Evolutionary conservation across 2,113 vertebrate genomes (phyloP), one percentile per base, ranked within the genome.

Genomic region (Neodontobutis hainanensis): DNA sequence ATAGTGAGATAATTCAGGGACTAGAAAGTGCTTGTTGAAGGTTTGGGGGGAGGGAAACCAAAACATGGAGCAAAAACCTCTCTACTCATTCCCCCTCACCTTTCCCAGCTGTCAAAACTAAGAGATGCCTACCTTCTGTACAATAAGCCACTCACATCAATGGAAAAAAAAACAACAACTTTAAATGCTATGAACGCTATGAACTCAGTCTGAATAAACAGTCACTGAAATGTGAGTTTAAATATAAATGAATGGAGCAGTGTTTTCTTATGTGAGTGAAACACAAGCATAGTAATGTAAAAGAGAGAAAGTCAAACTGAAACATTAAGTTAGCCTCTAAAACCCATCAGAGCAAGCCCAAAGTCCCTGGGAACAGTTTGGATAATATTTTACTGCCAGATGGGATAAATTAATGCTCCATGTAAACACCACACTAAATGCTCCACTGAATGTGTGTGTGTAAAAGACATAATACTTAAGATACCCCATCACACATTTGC

Each of bases 401-500:
- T 90, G 86, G 80, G 68, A 85, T 82, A 81, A 89, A 89, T 85
- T 78, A 86, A 90, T 88, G 78, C 74, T 76, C 79, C 68, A 86
- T 87, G 61, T 82, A 70, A 86, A 73, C 70, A 77, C 70, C 67
- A 79, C 60, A 83, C 57, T 70, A 74, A 86, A 84, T 9, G 45
- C 58, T 84, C 68, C 44, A 55, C 34, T 70, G 46, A 65, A 12
- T 76, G 32, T 61, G 50, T 64, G 65, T 65, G 38, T 65, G 34
- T 51, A 53, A 60, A 11, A 65, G 53, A 53, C 1, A n/a, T 15
- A 51, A 42, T 43, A 52, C 10, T 55, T 47, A 42, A 62, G 70
- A 73, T 70, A 72, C 63, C 57, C 70, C 59, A n/a, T 64, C 68
- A 64, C 6, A 9, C 66, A 52, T 53, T 34, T 69, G 55, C 61